A percentile compares a stretch with the other conserved stretches of the same genome.
These are phyloP conservation scores for Chloroclystis v-ata DNA, from an alignment of 2,888 invertebrate genomes.

Conservation along the genomic window DNA sequence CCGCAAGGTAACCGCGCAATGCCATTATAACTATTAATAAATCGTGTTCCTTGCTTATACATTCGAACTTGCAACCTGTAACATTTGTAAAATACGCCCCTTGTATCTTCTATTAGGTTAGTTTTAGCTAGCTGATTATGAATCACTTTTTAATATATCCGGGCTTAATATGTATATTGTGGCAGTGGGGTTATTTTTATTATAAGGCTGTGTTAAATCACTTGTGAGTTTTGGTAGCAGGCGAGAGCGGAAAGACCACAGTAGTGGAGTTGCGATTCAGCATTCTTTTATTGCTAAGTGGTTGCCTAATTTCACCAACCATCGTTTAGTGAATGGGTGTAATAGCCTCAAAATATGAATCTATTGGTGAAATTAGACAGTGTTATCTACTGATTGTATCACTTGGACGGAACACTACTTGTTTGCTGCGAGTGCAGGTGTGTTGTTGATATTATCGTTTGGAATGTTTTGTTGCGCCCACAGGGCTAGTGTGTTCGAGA, in stretches of 20 bases:
- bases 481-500: constrained; percentile 50
- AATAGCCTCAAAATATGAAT: background rate
- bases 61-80: constrained; percentile 9
- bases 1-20: background rate
- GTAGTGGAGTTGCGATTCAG: constrained; percentile 3
- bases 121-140: constrained; percentile 47
- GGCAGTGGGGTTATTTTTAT: constrained; percentile 64
- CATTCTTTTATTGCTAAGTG: constrained; percentile 1
- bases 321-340: constrained; percentile 3
- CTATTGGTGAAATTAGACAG: constrained; percentile 10
- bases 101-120: constrained; percentile 44
- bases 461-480: constrained; percentile 53
- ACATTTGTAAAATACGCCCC: constrained; percentile 2
- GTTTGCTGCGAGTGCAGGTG: constrained; percentile 46
- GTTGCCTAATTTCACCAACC: constrained; percentile 9
- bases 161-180: constrained; percentile 52
- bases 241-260: constrained; percentile 29
- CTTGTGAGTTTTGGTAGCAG: constrained; percentile 55
- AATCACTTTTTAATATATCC: constrained; percentile 42
- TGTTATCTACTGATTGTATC: constrained; percentile 25
- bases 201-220: constrained; percentile 71
- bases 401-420: constrained; percentile 43
- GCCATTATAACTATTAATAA: background rate
- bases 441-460: constrained; percentile 39
- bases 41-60: background rate